phyloP scores from a whole-genome alignment of 2,888 invertebrate species.

The Drosophila phalerata region DNA sequence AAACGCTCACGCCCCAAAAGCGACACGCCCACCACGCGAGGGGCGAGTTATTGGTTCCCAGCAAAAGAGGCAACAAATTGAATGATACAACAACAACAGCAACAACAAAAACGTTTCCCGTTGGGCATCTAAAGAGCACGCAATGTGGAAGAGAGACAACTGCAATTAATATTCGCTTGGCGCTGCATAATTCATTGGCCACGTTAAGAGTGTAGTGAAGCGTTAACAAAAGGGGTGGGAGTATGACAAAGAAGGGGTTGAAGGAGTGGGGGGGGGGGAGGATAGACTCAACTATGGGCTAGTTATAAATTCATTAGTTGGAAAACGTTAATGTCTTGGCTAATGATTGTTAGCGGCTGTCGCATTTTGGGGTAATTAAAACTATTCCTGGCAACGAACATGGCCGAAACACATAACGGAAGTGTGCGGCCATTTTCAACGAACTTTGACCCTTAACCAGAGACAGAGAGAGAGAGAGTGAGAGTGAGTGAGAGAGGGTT shows the following conservation, averaged over 20 bases:
- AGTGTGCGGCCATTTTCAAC: constrained; percentile 74
- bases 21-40: constrained; percentile 47
- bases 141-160: constrained; percentile 55
- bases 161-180: constrained; percentile 61
- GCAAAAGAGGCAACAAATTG: constrained; percentile 60
- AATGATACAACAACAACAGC: constrained; percentile 56
- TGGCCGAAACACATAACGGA: constrained; percentile 67
- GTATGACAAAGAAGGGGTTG: background rate
- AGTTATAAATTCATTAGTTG: constrained; percentile 72
- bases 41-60: constrained; percentile 24
- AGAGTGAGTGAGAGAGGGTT: background rate
- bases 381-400: constrained; percentile 54
- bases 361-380: constrained; percentile 63
- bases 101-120: constrained; percentile 24
- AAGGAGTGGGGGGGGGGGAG: background rate
- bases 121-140: constrained; percentile 49
- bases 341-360: constrained; percentile 62
- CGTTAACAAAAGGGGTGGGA: background rate
- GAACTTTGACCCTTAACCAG: no score
- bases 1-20: constrained; percentile 50
- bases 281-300: background rate
- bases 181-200: constrained; percentile 61
- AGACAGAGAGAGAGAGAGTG: background rate
- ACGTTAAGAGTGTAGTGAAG: constrained; percentile 1
- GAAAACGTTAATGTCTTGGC: constrained; percentile 17